Conservation (phyloP, 2,113 vertebrate genomes). For the Caretta caretta region DNA sequence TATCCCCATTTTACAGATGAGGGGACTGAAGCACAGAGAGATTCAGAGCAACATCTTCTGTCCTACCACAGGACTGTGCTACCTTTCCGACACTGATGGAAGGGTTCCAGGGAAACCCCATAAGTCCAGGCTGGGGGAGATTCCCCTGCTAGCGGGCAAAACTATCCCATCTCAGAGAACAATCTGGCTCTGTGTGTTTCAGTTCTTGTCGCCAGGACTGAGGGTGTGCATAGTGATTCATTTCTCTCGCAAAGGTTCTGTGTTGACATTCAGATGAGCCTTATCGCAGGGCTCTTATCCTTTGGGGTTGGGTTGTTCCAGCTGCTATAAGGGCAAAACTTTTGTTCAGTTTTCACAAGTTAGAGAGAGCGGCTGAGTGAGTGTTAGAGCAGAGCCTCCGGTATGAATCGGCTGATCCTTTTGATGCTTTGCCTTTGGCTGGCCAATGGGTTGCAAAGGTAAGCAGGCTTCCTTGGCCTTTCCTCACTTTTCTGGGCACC, state of each 20-base stretch:
- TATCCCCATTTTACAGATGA: not conserved
- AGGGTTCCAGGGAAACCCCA: not conserved
- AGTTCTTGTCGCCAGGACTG: not conserved
- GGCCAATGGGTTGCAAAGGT: conserved; percentile 54
- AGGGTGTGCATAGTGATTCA: conserved; percentile 51
- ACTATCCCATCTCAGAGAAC: not conserved
- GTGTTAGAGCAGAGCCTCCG: accelerated
- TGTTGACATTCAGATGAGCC: conserved; percentile 50
- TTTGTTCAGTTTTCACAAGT: not conserved
- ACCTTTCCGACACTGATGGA: not conserved
- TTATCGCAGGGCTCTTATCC: not conserved
- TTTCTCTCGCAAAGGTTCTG: not conserved
- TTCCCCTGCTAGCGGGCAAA: not conserved
- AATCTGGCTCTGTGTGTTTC: not conserved
- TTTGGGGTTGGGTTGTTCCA: not conserved
- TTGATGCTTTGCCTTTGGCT: conserved; percentile 24
- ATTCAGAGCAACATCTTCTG: not conserved
- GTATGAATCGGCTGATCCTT: conserved; percentile 61
- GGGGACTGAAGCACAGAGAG: not conserved
- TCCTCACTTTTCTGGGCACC: accelerated
- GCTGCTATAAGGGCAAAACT: conserved; percentile 28
- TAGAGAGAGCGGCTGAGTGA: not conserved
- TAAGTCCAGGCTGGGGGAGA: not conserved
- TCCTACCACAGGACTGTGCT: not conserved
- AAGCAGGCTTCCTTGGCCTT: not conserved